Conservation (phyloP, 2,888 invertebrate species). For the Drosophila colorata region DNA sequence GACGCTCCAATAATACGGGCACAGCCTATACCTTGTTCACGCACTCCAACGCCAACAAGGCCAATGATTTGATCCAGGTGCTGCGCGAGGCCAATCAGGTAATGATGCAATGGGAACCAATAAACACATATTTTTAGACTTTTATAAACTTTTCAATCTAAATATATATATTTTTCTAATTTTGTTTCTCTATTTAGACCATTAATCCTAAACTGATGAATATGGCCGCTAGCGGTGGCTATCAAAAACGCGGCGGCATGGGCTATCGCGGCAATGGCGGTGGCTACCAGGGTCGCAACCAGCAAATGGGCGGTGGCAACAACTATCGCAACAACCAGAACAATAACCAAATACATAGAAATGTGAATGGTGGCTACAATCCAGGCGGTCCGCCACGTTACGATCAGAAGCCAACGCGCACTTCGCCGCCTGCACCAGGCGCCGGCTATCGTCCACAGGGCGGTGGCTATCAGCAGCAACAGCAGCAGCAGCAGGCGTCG, state of each 20-base stretch:
- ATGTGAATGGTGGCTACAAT: slow-evolving; percentile 48
- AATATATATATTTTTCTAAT: no score
- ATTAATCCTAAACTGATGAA: slow-evolving; percentile 95
- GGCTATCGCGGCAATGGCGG: slow-evolving; percentile 71
- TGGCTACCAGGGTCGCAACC: slow-evolving; percentile 77
- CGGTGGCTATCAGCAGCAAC: slow-evolving; percentile 41
- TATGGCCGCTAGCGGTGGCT: slow-evolving; percentile 86
- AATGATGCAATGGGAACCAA: background rate
- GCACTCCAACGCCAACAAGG: slow-evolving; percentile 95
- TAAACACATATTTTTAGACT: no score
- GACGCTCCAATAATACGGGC: slow-evolving; percentile 95
- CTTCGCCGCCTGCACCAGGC: slow-evolving; percentile 57
- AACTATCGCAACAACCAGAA: slow-evolving; percentile 64
- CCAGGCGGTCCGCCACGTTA: slow-evolving; percentile 55
- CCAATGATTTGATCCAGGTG: slow-evolving; percentile 95
- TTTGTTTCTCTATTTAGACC: slow-evolving; percentile 84
- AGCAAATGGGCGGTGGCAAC: slow-evolving; percentile 62
- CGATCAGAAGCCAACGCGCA: slow-evolving; percentile 60
- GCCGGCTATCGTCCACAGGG: slow-evolving; percentile 61
- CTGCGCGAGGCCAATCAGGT: slow-evolving; percentile 97
- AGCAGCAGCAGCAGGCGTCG: slow-evolving; percentile 21
- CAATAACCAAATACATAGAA: slow-evolving; percentile 53
- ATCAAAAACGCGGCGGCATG: slow-evolving; percentile 77
- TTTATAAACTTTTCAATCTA: no score
- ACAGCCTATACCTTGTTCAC: slow-evolving; percentile 99